Evolutionary conservation across 1,140 invertebrate species (phyloP), one percentile per base, ranked within the genome.

Genomic region (Nebria ingens): DNA sequence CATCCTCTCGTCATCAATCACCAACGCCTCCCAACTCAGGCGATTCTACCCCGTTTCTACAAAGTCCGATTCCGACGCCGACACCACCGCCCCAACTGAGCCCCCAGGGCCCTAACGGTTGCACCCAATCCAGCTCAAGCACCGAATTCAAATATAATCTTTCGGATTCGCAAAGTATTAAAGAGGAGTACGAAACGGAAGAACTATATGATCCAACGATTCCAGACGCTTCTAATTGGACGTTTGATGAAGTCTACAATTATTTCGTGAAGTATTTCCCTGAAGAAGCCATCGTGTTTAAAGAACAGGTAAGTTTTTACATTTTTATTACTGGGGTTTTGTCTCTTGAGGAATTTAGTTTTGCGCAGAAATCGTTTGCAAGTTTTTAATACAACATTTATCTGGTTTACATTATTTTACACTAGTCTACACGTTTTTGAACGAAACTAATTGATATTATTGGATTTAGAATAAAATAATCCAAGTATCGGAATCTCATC

Each of bases 171-270:
- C 61, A 66, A 53, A 66, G 66, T 53, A 50, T 55, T 19, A 66
- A 69, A 58, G 64, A 65, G 1, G 64, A 65, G 1, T 68, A 68
- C 54, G 58, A 64, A n/a, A 61, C 64, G 19, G 67, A 70, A 49
- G 59, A 58, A 19, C 60, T 65, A 50, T 78, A 85, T 55, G 83
- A 86, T 71, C 78, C 79, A 20, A 78, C 73, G 58, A 84, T 89
- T 64, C 87, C 87, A 17, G 86, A 91, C 73, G 86, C 87, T 11
- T 79, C 81, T 1, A 76, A 83, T 63, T 94, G 90, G 90, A 82
- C 81, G 2, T 79, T 81, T 6, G 81, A 87, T 57, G 85, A 93
- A 69, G 89, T 93, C 1, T 87, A 83, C 66, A 74, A 82, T 17
- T 93, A 90, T 73, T 89, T 92, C 65, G 74, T 74, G 4, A 75